Evolutionary conservation across 2,888 invertebrate genomes (phyloP).

Genomic region (Creontiades dilutus): DNA sequence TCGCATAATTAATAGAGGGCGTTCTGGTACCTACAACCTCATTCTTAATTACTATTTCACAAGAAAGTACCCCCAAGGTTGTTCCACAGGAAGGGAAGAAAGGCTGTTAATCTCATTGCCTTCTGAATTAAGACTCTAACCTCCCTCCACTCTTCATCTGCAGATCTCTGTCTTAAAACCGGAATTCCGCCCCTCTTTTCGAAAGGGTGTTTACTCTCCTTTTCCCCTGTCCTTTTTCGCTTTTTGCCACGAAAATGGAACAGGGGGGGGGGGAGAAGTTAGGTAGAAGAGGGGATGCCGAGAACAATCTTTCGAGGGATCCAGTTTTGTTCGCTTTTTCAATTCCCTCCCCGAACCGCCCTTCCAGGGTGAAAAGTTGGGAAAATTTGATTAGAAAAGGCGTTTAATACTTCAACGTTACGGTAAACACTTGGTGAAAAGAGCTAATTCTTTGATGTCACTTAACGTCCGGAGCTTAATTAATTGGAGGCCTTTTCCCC

Average conservation of each 20-base stretch:
- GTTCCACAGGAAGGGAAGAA: not conserved
- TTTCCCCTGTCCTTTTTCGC: slow-evolving; percentile 35
- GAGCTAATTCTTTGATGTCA: slow-evolving; percentile 46
- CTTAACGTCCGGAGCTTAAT: slow-evolving; percentile 33
- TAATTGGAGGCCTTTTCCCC: slow-evolving; percentile 19
- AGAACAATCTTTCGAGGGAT: slow-evolving; percentile 38
- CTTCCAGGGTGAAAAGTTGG: not conserved
- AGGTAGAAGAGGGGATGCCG: not conserved
- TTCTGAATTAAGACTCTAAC: slow-evolving; percentile 75
- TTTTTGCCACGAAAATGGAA: not conserved
- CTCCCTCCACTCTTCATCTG: slow-evolving; percentile 71
- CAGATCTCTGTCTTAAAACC: no score
- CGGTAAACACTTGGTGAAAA: slow-evolving; percentile 41
- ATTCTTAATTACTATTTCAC: slow-evolving; percentile 72
- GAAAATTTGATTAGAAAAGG: slow-evolving; percentile 49
- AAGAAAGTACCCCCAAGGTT: slow-evolving; percentile 49
- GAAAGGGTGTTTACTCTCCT: slow-evolving; percentile 37
- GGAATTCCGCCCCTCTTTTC: slow-evolving; percentile 65
- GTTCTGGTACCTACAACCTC: slow-evolving; percentile 64
- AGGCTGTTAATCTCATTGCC: slow-evolving; percentile 71
- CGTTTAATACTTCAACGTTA: slow-evolving; percentile 44
- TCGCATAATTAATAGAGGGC: slow-evolving; percentile 69
- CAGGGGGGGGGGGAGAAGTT: no score
- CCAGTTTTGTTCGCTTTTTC: slow-evolving; percentile 20
- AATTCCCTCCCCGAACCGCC: not conserved